These are phyloP conservation scores for Rhagium mordax DNA, from an alignment of 2,888 invertebrate genomes.

Conservation along the genomic window DNA sequence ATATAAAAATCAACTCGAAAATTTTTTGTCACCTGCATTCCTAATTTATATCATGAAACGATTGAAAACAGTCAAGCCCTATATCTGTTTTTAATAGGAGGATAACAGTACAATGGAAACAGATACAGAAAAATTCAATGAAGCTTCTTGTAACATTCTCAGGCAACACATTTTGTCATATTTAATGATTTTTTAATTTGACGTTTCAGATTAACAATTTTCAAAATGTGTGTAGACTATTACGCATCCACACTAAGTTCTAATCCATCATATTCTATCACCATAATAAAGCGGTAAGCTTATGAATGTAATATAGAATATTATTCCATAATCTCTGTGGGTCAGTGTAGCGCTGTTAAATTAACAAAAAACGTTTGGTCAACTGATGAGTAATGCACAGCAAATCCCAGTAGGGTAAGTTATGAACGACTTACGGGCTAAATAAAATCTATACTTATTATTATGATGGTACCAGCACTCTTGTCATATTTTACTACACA, in stretches of 20 bases:
- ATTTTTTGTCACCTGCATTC: no score
- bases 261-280: conserved; percentile 17
- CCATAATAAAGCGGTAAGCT: conserved; percentile 32
- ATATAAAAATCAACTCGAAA: no score
- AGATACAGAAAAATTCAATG: not conserved
- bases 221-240: not conserved
- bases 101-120: not conserved
- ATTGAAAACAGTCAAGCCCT: no score
- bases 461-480: conserved; percentile 57
- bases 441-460: conserved; percentile 38
- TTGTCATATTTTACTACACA: conserved; percentile 37
- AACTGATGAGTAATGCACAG: conserved; percentile 41
- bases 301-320: conserved; percentile 41
- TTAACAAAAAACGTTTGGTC: conserved; percentile 53
- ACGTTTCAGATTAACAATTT: conserved; percentile 15
- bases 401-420: conserved; percentile 41
- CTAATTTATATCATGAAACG: no score
- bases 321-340: conserved; percentile 47
- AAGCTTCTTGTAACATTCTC: not conserved
- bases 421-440: conserved; percentile 43
- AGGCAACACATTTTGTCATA: not conserved
- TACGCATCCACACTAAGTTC: not conserved
- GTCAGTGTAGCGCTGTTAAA: conserved; percentile 53
- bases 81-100: no score
- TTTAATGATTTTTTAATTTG: conserved; percentile 3